phyloP scores from a whole-genome alignment of 2,888 invertebrate genomes.

The Atethmia centrago region DNA sequence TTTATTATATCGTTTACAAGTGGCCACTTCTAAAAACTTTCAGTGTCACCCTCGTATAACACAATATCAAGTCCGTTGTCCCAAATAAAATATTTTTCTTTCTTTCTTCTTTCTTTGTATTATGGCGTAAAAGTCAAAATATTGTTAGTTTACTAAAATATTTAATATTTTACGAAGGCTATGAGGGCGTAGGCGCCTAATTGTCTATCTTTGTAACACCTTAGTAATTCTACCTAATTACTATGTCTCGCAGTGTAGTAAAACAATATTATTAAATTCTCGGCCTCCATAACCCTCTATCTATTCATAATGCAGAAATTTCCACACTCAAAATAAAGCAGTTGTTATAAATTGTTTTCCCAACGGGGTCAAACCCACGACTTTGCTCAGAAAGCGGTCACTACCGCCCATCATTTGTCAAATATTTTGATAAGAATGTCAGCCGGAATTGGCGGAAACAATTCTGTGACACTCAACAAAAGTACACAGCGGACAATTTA shows the following conservation, averaged over 20 bases:
- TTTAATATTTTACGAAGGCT: background rate
- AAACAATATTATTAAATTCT: background rate
- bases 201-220: background rate
- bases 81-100: no score
- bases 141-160: background rate
- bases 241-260: no score
- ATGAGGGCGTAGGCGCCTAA: background rate
- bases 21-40: no score
- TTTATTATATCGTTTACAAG: no score
- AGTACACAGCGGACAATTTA: background rate
- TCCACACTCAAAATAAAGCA: conserved; percentile 23
- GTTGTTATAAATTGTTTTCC: conserved; percentile 29
- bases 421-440: conserved; percentile 53
- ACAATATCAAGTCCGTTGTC: background rate
- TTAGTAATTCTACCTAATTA: background rate
- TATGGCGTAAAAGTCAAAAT: background rate
- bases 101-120: no score
- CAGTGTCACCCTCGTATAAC: no score
- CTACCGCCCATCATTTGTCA: conserved; percentile 39
- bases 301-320: background rate
- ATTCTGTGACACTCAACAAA: conserved; percentile 10
- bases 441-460: conserved; percentile 22
- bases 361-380: conserved; percentile 14
- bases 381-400: conserved; percentile 41
- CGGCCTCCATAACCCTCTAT: background rate